Evolutionary conservation across 2,888 invertebrate genomes (phyloP).

Genomic region (Digitonthophagus gazella): DNA sequence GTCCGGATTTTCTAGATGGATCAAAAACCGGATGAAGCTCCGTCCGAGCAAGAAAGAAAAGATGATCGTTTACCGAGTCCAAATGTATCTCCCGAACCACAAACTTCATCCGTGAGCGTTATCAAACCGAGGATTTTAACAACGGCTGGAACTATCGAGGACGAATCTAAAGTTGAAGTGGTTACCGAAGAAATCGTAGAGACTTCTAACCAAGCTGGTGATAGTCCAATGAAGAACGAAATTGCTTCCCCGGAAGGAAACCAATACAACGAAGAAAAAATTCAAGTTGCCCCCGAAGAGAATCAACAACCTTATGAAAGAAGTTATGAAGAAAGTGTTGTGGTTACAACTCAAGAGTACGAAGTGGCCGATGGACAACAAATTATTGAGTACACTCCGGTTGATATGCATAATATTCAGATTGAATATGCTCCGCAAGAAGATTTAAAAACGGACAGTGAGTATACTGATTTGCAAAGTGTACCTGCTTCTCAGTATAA

Average conservation of each 20-base stretch:
- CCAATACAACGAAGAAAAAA: conserved; percentile 25
- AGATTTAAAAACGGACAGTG: conserved; percentile 27
- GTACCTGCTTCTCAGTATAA: conserved; percentile 54
- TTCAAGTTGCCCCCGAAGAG: conserved; percentile 7
- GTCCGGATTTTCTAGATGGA: conserved; percentile 24
- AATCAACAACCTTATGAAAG: conserved; percentile 25
- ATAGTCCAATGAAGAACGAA: conserved; percentile 25
- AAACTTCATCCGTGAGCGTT: conserved; percentile 20
- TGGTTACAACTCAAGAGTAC: conserved; percentile 27
- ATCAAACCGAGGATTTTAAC: conserved; percentile 40
- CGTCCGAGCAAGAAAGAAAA: conserved; percentile 14
- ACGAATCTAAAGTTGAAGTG: conserved; percentile 40
- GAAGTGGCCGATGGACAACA: conserved; percentile 23
- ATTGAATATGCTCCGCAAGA: conserved; percentile 32
- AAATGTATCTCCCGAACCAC: background rate
- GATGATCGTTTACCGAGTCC: no score
- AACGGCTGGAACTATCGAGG: conserved; percentile 47
- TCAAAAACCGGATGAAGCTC: conserved; percentile 20
- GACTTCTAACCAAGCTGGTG: conserved; percentile 26
- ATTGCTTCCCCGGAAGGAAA: conserved; percentile 27
- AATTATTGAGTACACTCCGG: conserved; percentile 16
- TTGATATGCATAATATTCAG: conserved; percentile 26
- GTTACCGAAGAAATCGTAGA: conserved; percentile 47
- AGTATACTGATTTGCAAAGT: conserved; percentile 66
- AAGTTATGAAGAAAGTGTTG: conserved; percentile 25